These are phyloP conservation scores for Oceanodroma leucorhoa DNA, from an alignment of 2,797 vertebrate genomes.

Conservation along the genomic window DNA sequence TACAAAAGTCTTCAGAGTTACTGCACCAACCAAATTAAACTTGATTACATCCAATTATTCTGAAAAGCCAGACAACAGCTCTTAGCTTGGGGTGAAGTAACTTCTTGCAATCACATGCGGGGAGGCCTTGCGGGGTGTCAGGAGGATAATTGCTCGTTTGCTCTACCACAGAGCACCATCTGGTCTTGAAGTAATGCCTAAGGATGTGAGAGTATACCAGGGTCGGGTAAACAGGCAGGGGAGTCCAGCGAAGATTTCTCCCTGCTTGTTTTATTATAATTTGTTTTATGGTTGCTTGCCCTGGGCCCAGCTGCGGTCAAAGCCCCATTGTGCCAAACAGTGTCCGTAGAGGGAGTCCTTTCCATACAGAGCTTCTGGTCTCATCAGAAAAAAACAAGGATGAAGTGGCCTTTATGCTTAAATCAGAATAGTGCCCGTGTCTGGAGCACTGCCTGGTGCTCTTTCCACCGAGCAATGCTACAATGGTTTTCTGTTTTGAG, in stretches of 20 bases:
- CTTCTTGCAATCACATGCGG: constrained; percentile 52
- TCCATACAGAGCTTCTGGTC: neutral
- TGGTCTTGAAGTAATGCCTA: constrained; percentile 51
- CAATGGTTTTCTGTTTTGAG: neutral
- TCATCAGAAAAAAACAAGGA: neutral
- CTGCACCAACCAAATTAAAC: constrained; percentile 76
- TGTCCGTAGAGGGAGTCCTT: neutral
- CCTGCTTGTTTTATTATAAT: neutral
- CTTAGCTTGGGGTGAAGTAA: constrained; percentile 74
- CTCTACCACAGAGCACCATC: constrained; percentile 65
- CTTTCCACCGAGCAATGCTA: neutral
- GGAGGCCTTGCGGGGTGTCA: constrained; percentile 68
- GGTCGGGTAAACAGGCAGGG: neutral
- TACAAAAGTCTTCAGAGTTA: constrained; percentile 76
- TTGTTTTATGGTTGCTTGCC: neutral
- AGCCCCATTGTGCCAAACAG: neutral
- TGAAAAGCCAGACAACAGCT: constrained; percentile 77
- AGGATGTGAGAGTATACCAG: constrained; percentile 8
- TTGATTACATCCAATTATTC: constrained; percentile 79
- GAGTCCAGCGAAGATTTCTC: neutral
- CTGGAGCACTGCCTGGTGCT: neutral
- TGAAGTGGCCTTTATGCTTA: constrained; percentile 15
- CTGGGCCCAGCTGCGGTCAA: neutral
- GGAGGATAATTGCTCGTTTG: constrained; percentile 62
- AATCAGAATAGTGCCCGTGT: neutral